A percentile compares a stretch with the other conserved stretches of the same genome.
These are phyloP conservation scores for Chiroxiphia lanceolata DNA, from an alignment of 2,797 vertebrate genomes.

Conservation along the genomic window DNA sequence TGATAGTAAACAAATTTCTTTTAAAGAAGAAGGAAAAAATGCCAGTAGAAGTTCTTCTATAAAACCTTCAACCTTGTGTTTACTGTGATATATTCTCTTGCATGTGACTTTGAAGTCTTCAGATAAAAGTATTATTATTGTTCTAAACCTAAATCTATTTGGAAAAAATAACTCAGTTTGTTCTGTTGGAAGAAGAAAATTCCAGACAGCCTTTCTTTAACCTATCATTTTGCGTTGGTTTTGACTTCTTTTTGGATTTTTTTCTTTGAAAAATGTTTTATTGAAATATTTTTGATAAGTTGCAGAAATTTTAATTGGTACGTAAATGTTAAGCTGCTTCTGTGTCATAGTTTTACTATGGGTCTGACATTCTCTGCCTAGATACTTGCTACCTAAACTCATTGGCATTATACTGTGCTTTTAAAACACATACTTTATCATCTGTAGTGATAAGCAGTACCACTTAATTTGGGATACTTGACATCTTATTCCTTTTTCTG, in stretches of 20 bases:
- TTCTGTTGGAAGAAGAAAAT: slow-evolving; percentile 25
- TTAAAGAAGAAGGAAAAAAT: slow-evolving; percentile 26
- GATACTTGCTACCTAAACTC: background rate
- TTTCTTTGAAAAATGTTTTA: slow-evolving; percentile 12
- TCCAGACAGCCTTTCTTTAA: background rate
- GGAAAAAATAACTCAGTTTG: background rate
- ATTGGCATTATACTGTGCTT: background rate
- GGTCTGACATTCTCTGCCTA: background rate
- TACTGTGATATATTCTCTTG: slow-evolving; percentile 55
- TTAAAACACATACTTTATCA: background rate
- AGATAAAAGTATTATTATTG: slow-evolving; percentile 66
- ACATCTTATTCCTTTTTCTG: background rate
- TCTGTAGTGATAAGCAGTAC: background rate
- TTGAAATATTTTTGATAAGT: slow-evolving; percentile 21
- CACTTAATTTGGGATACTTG: background rate
- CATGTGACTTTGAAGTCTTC: slow-evolving; percentile 65
- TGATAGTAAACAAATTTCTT: slow-evolving; percentile 68
- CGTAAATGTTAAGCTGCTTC: background rate
- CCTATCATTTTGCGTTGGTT: background rate
- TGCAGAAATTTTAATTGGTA: slow-evolving; percentile 14
- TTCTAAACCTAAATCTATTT: slow-evolving; percentile 56
- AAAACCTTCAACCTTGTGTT: slow-evolving; percentile 62
- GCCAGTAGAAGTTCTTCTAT: slow-evolving; percentile 49
- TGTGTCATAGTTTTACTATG: background rate
- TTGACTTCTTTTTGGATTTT: background rate